phyloP scores from a whole-genome alignment of 2,888 invertebrate genomes.

The Zaprionus bogoriensis region DNA sequence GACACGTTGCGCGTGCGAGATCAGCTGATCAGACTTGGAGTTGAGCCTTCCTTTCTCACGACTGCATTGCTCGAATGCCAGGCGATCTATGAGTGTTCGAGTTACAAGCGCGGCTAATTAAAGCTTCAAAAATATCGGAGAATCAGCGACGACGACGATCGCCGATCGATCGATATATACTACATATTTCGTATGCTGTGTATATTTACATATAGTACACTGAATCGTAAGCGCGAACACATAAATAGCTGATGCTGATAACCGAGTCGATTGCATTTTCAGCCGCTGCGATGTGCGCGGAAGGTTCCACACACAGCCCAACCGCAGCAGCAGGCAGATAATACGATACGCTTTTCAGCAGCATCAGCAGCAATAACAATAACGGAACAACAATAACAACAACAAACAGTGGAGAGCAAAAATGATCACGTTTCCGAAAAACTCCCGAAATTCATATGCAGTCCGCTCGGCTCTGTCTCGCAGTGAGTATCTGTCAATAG shows the following conservation, averaged over 20 bases:
- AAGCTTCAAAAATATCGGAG: constrained; percentile 57
- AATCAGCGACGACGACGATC: background rate
- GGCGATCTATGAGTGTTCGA: constrained; percentile 63
- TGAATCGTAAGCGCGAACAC: constrained; percentile 23
- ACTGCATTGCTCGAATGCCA: constrained; percentile 72
- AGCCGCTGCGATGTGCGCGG: constrained; percentile 24
- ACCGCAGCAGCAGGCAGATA: constrained; percentile 31
- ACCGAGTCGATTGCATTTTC: constrained; percentile 45
- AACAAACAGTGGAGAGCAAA: background rate
- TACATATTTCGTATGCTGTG: too few relatives aligned
- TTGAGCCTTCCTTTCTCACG: constrained; percentile 44
- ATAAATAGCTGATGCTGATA: constrained; percentile 38
- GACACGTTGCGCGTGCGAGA: constrained; percentile 46
- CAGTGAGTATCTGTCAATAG: background rate
- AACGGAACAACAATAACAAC: background rate
- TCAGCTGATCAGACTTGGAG: constrained; percentile 2
- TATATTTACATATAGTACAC: constrained; percentile 5
- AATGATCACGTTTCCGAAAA: constrained; percentile 2
- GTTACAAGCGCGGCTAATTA: constrained; percentile 67
- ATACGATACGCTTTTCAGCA: constrained; percentile 24
- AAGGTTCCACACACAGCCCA: constrained; percentile 26
- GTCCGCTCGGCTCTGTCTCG: too few relatives aligned
- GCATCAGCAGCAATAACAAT: background rate
- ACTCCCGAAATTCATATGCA: background rate
- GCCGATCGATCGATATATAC: constrained; percentile 35